phyloP scores from a whole-genome alignment of 2,797 vertebrate species.

The Allenopithecus nigroviridis region DNA sequence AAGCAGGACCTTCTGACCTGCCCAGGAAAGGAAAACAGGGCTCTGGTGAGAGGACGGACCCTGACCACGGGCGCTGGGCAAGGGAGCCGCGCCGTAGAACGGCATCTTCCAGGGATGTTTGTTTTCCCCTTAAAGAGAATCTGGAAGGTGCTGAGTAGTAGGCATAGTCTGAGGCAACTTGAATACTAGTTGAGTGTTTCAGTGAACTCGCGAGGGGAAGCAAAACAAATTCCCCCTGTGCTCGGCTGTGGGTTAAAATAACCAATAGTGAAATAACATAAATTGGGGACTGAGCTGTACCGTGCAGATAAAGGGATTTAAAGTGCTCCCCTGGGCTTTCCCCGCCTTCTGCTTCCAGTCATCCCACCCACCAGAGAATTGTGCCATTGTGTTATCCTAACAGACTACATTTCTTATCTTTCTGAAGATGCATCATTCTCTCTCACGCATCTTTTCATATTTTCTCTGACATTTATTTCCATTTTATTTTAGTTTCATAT shows the following conservation, averaged over 20 bases:
- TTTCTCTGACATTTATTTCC: not conserved
- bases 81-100: slow-evolving; percentile 1
- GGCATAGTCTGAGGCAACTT: slow-evolving; percentile 20
- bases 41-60: slow-evolving; percentile 49
- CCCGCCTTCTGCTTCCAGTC: not conserved
- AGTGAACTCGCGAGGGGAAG: slow-evolving; percentile 43
- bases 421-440: not conserved
- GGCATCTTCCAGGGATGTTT: slow-evolving; percentile 16
- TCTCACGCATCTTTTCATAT: not conserved
- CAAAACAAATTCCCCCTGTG: slow-evolving; percentile 25
- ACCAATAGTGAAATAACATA: slow-evolving; percentile 59
- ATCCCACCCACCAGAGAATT: not conserved
- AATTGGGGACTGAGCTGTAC: not conserved
- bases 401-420: not conserved
- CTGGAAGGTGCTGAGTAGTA: not conserved
- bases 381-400: not conserved
- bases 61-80: not conserved
- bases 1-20: slow-evolving; percentile 37
- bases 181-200: slow-evolving; percentile 46
- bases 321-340: not conserved
- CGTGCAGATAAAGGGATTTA: not conserved
- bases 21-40: slow-evolving; percentile 53
- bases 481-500: not conserved
- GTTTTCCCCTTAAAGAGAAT: not conserved
- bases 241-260: slow-evolving; percentile 53